A percentile compares a stretch with the other conserved stretches of the same genome.
These are phyloP conservation scores for Oxygymnocypris stewartii DNA, from an alignment of 2,113 vertebrate species.

Conservation along the genomic window DNA sequence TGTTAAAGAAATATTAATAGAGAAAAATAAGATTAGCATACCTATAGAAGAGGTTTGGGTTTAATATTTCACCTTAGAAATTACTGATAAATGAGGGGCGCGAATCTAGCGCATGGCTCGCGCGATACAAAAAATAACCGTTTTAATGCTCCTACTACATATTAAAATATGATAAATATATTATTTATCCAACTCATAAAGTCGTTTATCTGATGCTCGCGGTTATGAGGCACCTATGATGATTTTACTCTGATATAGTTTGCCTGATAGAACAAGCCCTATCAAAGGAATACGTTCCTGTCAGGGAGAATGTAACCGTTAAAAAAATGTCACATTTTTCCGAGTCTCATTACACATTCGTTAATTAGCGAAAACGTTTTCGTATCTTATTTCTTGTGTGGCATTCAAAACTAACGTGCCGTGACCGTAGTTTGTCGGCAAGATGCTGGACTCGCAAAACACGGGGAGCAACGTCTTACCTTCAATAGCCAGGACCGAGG, in stretches of 20 bases:
- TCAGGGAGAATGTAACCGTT: conserved; percentile 13
- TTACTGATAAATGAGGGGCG: conserved; percentile 1
- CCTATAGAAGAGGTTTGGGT: neutral
- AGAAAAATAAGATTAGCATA: neutral
- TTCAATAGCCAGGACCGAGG: conserved; percentile 77
- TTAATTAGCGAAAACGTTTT: conserved; percentile 13
- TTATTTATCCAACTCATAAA: neutral
- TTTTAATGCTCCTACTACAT: neutral
- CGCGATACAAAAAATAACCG: neutral
- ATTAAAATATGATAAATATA: neutral
- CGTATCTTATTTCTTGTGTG: conserved; percentile 36
- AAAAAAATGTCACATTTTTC: neutral
- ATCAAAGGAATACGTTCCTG: conserved; percentile 8
- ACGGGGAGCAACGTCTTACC: conserved; percentile 69
- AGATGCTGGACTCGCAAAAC: conserved; percentile 55
- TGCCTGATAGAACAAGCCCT: neutral
- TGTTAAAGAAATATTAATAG: neutral
- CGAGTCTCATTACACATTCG: neutral
- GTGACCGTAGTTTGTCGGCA: conserved; percentile 56
- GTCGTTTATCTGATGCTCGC: neutral
- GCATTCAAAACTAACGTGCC: conserved; percentile 49
- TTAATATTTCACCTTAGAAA: neutral
- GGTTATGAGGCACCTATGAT: neutral
- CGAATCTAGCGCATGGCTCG: conserved; percentile 6
- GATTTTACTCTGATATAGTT: neutral